Base-by-base conservation (phyloP, 2,888 invertebrate species). In the Tryphoninae sp. region DNA sequence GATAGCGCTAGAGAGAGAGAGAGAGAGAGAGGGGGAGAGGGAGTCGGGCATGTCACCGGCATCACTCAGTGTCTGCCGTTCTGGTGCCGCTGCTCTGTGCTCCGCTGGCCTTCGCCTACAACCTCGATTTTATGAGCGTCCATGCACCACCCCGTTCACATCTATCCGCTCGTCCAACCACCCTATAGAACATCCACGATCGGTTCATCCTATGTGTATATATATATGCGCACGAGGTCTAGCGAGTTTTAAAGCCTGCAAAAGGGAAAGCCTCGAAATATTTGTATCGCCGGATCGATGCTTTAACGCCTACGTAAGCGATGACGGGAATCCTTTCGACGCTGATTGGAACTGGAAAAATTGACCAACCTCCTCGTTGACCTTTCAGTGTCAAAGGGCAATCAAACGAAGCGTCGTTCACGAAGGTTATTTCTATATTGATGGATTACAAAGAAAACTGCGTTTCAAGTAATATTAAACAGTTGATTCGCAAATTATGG, bases 91-190 rank as follows among this genome's bases (percentile, higher is more conserved):
- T 26, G 23, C 82, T 13, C 78, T 49, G 33, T 76, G 59, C 76
- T 65, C 85, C 84, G 81, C 84, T 87, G 86, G 86, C 86, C 86
- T 87, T 86, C 86, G 85, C 87, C 85, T 87, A 76, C 81, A 86
- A 86, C 86, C 86, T 83, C 88, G 88, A 88, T 90, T 89, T 90
- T 89, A 89, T 88, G 89, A 89, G 87, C 88, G 84, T 85, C 86
- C 72, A 49, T 53, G 68, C 61, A 73, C 84, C 67, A 64, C 64
- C 64, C 77, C 71, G 59, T 75, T 59, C 67, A 62, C 75, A 69
- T 72, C 73, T 53, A 77, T 73, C 65, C 64, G 58, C 78, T 51
- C 16, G 51, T 51, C n/a, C 51, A n/a, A 51, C 33, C 33, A 33
- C 33, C 33, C 33, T 33, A 33, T 33, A 33, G 33, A 33, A 33